Evolutionary conservation across 2,113 vertebrate species (phyloP).

Genomic region (Xiphias gladius): DNA sequence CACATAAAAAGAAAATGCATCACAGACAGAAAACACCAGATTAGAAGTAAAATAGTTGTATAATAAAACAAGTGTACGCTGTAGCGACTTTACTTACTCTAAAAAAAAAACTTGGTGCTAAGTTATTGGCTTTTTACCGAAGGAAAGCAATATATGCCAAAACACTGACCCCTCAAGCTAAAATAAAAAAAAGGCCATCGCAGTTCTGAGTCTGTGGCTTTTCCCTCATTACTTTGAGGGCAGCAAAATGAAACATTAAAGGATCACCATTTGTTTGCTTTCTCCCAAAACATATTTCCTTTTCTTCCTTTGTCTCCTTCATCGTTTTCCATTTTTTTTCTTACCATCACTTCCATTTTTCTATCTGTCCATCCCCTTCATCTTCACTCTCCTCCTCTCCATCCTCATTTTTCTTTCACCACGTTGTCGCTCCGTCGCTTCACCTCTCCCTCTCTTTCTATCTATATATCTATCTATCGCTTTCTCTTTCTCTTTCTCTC

Average conservation of each 20-base stretch:
- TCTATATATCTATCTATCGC: neutral
- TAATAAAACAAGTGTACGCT: no score
- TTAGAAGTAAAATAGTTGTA: no score
- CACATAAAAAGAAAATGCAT: no score
- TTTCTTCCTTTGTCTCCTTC: neutral
- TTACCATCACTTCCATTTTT: no score
- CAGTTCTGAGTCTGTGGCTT: neutral
- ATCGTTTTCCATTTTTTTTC: neutral
- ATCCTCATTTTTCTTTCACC: constrained; percentile 43
- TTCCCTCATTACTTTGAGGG: no score
- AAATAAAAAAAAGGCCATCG: neutral
- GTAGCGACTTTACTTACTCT: no score
- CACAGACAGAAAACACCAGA: no score
- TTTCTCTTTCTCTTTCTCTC: neutral
- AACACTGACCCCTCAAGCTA: neutral
- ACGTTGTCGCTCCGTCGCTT: neutral
- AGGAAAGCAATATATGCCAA: neutral
- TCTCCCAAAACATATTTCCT: no score
- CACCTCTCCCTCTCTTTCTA: neutral
- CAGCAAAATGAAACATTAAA: no score
- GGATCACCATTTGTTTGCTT: no score
- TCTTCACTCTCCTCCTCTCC: constrained; percentile 21
- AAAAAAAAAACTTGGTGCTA: no score
- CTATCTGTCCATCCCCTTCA: neutral
- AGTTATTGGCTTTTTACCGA: no score